These are phyloP conservation scores for Temnothorax longispinosus DNA, from an alignment of 1,140 invertebrate genomes.

Conservation along the genomic window DNA sequence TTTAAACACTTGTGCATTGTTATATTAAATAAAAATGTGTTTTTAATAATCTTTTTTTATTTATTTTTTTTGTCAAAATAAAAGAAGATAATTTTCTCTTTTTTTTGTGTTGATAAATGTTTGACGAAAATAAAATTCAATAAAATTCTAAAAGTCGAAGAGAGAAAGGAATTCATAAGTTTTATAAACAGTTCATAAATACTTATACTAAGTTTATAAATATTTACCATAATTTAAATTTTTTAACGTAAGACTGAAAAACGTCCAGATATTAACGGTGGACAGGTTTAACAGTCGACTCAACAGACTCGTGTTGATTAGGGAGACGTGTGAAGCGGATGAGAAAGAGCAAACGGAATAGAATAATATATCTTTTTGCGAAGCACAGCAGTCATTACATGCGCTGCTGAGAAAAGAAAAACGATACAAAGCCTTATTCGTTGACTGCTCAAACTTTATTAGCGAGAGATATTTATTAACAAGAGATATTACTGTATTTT, in stretches of 20 bases:
- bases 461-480: conserved; percentile 74
- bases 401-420: conserved; percentile 18
- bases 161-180: neutral
- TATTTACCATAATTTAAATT: neutral
- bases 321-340: neutral
- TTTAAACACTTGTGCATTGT: neutral
- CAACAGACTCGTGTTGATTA: neutral
- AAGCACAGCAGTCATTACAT: neutral
- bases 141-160: conserved; percentile 2
- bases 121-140: neutral
- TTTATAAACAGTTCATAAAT: neutral
- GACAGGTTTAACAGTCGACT: neutral
- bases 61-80: neutral
- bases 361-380: conserved; percentile 34
- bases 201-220: neutral
- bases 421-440: conserved; percentile 65
- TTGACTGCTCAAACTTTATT: conserved; percentile 69
- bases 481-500: conserved; percentile 72
- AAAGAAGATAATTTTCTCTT: neutral
- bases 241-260: neutral
- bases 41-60: no score
- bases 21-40: neutral
- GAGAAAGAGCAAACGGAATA: neutral
- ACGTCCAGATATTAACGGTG: neutral
- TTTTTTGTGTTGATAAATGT: neutral